A percentile compares a stretch with the other conserved stretches of the same genome.
Conservation (phyloP, 2,888 invertebrate species). For the Lutraria lutraria region DNA sequence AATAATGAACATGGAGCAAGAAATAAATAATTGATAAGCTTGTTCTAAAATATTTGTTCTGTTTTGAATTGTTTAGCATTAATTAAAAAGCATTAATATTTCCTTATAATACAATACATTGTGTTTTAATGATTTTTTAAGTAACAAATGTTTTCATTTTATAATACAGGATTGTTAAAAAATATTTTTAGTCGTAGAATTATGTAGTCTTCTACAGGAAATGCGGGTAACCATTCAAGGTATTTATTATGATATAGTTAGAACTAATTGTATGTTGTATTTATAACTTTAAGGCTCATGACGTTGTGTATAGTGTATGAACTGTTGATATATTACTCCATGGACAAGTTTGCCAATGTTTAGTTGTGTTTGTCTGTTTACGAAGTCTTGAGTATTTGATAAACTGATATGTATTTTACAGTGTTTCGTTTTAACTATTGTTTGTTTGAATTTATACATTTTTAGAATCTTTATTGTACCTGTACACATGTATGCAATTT, state of each 20-base stretch:
- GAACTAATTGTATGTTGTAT: neutral
- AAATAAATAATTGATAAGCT: too few relatives aligned
- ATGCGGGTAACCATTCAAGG: neutral
- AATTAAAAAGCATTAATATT: too few relatives aligned
- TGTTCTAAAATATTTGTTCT: too few relatives aligned
- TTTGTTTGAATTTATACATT: too few relatives aligned
- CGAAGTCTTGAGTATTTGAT: neutral
- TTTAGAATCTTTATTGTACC: too few relatives aligned
- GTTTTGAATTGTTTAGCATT: too few relatives aligned
- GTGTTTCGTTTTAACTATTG: too few relatives aligned
- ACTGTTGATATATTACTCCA: neutral
- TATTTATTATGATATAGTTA: constrained; percentile 14
- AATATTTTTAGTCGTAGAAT: neutral
- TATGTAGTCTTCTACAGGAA: neutral
- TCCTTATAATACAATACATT: neutral
- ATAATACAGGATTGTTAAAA: neutral
- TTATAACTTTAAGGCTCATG: neutral
- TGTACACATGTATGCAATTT: too few relatives aligned
- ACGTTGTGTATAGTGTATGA: too few relatives aligned
- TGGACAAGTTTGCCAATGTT: neutral
- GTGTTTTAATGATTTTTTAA: neutral
- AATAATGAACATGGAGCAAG: too few relatives aligned
- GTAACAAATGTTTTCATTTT: neutral
- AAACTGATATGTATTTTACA: too few relatives aligned
- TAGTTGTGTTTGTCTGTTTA: neutral